These are phyloP conservation scores for Apogon hyalosoma DNA, from an alignment of 2,797 vertebrate genomes.

Conservation along the genomic window DNA sequence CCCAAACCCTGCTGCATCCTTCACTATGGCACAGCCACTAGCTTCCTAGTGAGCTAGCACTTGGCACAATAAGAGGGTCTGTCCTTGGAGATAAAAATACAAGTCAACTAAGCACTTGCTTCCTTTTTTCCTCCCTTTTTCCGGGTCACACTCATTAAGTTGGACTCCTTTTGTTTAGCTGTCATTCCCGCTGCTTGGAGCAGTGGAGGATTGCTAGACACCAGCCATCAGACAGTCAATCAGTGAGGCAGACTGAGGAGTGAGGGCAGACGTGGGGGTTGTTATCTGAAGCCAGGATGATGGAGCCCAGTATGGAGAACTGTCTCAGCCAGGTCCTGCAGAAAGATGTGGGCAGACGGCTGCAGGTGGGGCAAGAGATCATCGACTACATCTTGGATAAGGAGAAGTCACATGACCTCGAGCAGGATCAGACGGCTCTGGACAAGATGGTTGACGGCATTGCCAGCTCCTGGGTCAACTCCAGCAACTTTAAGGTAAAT, in stretches of 20 bases:
- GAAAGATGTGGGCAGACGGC: conserved; percentile 94
- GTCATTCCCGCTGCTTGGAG: conserved; percentile 43
- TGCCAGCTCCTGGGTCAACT: conserved; percentile 97
- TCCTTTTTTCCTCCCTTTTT: conserved; percentile 25
- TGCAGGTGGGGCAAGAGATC: conserved; percentile 96
- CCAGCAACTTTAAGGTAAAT: conserved; percentile 98
- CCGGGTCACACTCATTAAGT: conserved; percentile 29
- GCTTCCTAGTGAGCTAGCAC: conserved; percentile 81
- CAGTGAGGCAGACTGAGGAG: conserved; percentile 77
- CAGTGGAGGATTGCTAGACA: conserved; percentile 37
- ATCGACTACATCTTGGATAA: conserved; percentile 94
- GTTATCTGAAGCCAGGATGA: conserved; percentile 77
- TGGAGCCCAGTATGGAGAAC: conserved; percentile 96
- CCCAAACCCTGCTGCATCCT: conserved; percentile 83
- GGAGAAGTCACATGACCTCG: conserved; percentile 94
- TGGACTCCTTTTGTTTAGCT: conserved; percentile 44
- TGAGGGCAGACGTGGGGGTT: conserved; percentile 30
- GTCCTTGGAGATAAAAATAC: conserved; percentile 74
- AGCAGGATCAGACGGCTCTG: conserved; percentile 95
- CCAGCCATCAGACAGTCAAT: conserved; percentile 25
- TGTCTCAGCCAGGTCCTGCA: conserved; percentile 93
- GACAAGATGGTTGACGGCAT: conserved; percentile 98
- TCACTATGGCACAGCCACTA: conserved; percentile 87
- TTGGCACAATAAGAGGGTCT: conserved; percentile 77
- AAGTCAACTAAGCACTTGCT: conserved; percentile 59